Evolutionary conservation across 2,797 vertebrate species (phyloP), one percentile per base, ranked within the genome.

Genomic region (Morus bassanus): DNA sequence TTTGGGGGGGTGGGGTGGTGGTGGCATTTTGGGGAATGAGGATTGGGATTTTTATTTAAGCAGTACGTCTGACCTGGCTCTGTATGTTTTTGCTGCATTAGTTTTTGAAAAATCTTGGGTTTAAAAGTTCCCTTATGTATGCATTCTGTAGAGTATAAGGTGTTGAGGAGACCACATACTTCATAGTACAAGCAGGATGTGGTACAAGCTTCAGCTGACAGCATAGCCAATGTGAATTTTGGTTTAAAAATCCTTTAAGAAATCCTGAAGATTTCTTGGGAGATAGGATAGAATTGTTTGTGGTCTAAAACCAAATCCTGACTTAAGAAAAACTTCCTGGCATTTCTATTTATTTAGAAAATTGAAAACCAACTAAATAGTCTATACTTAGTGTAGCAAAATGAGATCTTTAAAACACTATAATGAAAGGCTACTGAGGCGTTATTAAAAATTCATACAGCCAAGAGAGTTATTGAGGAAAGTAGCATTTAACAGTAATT

Each of bases 401-500:
- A 81, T 88, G 89, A 87, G 81, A 45, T 95, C 92, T 92, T 95
- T 96, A 91, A 94, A 96, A 72, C 81, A 57, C 46, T 82, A 5
- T 72, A 92, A 95, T 95, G 85, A 93, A 95, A 93, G 89, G 81
- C 91, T 96, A 89, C 45, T 88, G 1, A 53, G 60, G 37, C 68
- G 30, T 91, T 92, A 85, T 96, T 96, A 96, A 97, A 96, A 96
- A 95, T 96, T 95, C 94, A 93, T 96, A 51, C 69, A 84, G 68
- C 69, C 92, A 89, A 96, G 96, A 94, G 93, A 92, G 72, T 96
- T 97, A 94, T 78, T 94, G 89, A 92, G 91, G 69, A 91, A 94
- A 89, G 69, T 45, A 88, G 67, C 87, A 84, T 95, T 93, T 96
- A 95, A 65, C 54, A 89, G 85, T 85, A 89, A 84, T 85, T 84